These are phyloP conservation scores for Drosophila rufa DNA, from an alignment of 1,140 invertebrate genomes.

Conservation along the genomic window DNA sequence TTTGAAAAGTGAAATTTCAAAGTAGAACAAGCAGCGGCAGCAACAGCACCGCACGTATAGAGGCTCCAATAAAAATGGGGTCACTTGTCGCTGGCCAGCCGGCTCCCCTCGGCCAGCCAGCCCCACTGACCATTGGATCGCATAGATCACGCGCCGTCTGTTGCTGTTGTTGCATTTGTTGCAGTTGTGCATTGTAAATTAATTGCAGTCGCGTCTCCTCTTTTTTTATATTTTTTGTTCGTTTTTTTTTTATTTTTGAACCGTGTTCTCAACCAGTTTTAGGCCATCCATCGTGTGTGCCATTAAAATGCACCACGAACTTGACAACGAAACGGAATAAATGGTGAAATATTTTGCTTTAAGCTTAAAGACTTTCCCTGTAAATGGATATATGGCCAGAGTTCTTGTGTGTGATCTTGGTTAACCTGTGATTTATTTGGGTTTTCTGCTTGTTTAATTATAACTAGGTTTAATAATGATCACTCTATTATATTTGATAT, in stretches of 20 bases:
- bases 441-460: neutral
- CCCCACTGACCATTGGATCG: slow-evolving; percentile 40
- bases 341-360: slow-evolving; percentile 35
- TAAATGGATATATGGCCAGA: slow-evolving; percentile 4
- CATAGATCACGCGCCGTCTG: slow-evolving; percentile 72
- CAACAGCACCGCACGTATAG: slow-evolving; percentile 58
- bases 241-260: slow-evolving; percentile 30
- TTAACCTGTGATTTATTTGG: too few species aligned
- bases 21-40: slow-evolving; percentile 68
- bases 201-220: slow-evolving; percentile 77
- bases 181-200: slow-evolving; percentile 69
- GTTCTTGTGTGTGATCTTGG: slow-evolving; percentile 1
- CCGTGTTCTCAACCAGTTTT: slow-evolving; percentile 66
- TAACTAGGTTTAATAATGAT: neutral
- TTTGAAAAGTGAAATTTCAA: slow-evolving; percentile 82
- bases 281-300: slow-evolving; percentile 66
- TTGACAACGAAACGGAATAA: slow-evolving; percentile 59
- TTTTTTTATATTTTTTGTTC: slow-evolving; percentile 26
- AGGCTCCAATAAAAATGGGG: slow-evolving; percentile 78
- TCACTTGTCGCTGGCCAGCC: slow-evolving; percentile 74
- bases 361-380: slow-evolving; percentile 46
- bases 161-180: slow-evolving; percentile 39
- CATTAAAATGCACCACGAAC: slow-evolving; percentile 78
- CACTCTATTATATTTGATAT: too few species aligned
- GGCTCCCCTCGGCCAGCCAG: slow-evolving; percentile 1